Evolutionary conservation across 2,113 vertebrate species (phyloP).

Genomic region (Tonatia bakeri): DNA sequence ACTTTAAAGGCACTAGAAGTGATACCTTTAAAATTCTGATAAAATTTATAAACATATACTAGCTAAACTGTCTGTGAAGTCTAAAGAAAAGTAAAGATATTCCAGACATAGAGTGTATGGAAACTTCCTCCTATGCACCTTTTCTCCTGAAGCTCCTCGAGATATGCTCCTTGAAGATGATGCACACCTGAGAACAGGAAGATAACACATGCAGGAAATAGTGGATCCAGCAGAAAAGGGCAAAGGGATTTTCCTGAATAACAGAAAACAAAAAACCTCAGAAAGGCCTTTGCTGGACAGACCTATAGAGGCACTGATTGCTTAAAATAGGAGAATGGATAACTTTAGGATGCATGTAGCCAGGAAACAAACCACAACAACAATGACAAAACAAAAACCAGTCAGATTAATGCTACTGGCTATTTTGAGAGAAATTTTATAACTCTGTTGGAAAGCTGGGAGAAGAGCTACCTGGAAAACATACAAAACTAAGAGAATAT

Average conservation of each 20-base stretch:
- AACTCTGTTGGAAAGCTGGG: background rate
- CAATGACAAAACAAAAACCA: background rate
- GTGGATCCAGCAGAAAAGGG: background rate
- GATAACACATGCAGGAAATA: background rate
- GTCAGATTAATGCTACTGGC: background rate
- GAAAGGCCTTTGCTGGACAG: background rate
- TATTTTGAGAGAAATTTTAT: background rate
- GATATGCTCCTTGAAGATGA: background rate
- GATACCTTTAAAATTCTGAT: background rate
- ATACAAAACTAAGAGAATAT: background rate
- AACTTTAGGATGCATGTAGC: background rate
- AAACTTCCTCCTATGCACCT: rapidly evolving
- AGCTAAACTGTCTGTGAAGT: background rate
- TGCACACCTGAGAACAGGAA: background rate
- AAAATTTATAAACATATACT: background rate
- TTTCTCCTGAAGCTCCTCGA: background rate
- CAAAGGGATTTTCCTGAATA: background rate
- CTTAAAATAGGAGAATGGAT: background rate
- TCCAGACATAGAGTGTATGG: background rate
- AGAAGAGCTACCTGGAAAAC: background rate
- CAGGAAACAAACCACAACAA: background rate
- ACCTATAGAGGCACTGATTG: background rate
- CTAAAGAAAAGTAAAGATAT: background rate
- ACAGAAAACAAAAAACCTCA: background rate
- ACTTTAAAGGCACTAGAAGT: background rate